phyloP scores from a whole-genome alignment of 2,797 vertebrate species.

The Manis javanica region DNA sequence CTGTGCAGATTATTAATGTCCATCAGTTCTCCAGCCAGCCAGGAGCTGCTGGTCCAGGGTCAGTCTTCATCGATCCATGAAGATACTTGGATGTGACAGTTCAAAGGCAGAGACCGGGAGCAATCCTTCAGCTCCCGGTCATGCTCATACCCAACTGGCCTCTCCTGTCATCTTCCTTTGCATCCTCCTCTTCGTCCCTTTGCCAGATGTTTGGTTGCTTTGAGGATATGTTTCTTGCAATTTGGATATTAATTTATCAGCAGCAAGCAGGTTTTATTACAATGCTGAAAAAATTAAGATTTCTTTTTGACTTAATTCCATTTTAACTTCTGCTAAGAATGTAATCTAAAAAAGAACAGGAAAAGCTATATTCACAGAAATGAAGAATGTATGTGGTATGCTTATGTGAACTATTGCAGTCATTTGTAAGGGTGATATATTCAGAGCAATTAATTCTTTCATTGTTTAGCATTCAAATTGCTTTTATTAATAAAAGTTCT shows the following conservation, averaged over 20 bases:
- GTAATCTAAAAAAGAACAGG: background rate
- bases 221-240: background rate
- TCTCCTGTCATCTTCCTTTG: background rate
- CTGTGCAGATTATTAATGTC: background rate
- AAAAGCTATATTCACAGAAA: background rate
- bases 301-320: conserved; percentile 36
- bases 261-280: background rate
- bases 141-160: background rate
- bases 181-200: background rate
- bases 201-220: background rate
- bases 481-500: conserved; percentile 41
- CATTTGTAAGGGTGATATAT: background rate
- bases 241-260: background rate
- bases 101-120: background rate
- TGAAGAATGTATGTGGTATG: background rate
- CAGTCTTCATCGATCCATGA: background rate
- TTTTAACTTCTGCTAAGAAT: conserved; percentile 38
- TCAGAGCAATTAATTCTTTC: background rate
- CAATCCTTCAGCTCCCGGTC: background rate
- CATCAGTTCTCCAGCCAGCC: background rate
- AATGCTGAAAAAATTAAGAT: background rate
- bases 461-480: conserved; percentile 18
- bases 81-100: background rate
- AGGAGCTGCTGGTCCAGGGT: background rate
- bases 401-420: conserved; percentile 17